Conservation (phyloP, 1,140 invertebrate species). For the Parasteatoda tepidariorum region DNA sequence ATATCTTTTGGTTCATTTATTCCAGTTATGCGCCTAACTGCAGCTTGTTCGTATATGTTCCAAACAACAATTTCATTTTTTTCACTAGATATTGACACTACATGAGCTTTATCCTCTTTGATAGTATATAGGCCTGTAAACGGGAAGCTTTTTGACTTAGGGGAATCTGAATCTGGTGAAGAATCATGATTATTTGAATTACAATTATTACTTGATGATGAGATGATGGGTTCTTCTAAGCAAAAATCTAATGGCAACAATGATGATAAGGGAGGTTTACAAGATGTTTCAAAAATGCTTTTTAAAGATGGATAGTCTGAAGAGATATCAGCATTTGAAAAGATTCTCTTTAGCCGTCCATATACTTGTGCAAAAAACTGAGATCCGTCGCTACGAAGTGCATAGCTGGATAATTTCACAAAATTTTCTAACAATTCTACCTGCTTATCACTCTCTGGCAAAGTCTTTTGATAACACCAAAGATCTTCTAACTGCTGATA, state of each 20-base stretch:
- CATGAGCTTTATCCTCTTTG: constrained; percentile 73
- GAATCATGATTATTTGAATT: constrained; percentile 23
- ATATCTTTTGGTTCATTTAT: constrained; percentile 68
- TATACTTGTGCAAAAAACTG: constrained; percentile 80
- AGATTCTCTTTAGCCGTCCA: constrained; percentile 69
- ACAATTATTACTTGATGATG: constrained; percentile 7
- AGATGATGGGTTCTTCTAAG: constrained; percentile 45
- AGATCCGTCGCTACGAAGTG: constrained; percentile 79
- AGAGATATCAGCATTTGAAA: constrained; percentile 67
- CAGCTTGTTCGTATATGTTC: constrained; percentile 71
- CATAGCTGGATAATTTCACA: constrained; percentile 75
- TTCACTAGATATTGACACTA: constrained; percentile 79
- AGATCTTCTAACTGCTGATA: constrained; percentile 76
- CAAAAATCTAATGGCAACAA: constrained; percentile 61
- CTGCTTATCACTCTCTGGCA: constrained; percentile 65
- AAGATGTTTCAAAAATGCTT: constrained; percentile 65
- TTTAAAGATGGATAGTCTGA: constrained; percentile 66
- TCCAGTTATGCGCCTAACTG: constrained; percentile 75
- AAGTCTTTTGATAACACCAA: constrained; percentile 68
- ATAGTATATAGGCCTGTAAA: constrained; percentile 59
- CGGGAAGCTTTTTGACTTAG: constrained; percentile 20
- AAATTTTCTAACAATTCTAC: constrained; percentile 75
- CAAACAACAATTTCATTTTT: constrained; percentile 83
- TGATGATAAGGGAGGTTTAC: constrained; percentile 51
- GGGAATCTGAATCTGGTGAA: constrained; percentile 13